Percentiles rank a stretch among this genome's conserved stretches.
Evolutionary conservation across 2,888 invertebrate genomes (phyloP).

Genomic region (Cephus rjabovi): DNA sequence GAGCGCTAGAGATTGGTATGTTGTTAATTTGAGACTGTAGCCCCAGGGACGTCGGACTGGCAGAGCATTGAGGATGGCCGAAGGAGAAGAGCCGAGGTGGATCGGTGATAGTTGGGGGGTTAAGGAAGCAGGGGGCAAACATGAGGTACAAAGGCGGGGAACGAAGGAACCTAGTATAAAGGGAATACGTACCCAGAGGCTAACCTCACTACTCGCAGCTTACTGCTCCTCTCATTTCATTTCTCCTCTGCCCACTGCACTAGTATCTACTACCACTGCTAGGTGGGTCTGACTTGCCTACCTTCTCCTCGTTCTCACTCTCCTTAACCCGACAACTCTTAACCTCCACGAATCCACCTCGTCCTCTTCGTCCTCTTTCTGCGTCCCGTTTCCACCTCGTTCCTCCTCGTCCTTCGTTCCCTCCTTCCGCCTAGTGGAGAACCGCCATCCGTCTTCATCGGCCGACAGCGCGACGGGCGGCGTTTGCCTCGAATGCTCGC

Average conservation of each 20-base stretch:
- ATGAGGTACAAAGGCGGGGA: conserved; percentile 26
- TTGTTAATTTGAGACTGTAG: conserved; percentile 65
- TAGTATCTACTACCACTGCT: not conserved
- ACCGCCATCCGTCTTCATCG: conserved; percentile 67
- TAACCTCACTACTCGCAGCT: not conserved
- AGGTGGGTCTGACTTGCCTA: not conserved
- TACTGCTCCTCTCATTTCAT: not conserved
- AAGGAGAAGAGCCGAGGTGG: not conserved
- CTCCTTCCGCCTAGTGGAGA: conserved; percentile 49
- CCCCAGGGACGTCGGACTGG: conserved; percentile 40
- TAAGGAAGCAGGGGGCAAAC: conserved; percentile 30
- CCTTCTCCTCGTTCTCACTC: not conserved
- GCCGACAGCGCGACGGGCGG: conserved; percentile 67
- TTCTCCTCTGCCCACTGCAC: not conserved
- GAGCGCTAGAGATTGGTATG: conserved; percentile 61
- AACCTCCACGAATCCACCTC: conserved; percentile 6
- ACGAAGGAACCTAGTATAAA: not conserved
- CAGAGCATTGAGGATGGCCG: not conserved
- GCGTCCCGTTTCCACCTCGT: conserved; percentile 3
- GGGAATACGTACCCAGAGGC: conserved; percentile 28
- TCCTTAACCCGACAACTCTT: not conserved
- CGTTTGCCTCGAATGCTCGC: conserved; percentile 66
- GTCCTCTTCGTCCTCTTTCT: conserved; percentile 19
- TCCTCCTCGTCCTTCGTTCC: conserved; percentile 16
- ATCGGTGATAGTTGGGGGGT: conserved; percentile 24